Base-by-base conservation (phyloP, 1,140 invertebrate species). In the Magallana angulata region DNA sequence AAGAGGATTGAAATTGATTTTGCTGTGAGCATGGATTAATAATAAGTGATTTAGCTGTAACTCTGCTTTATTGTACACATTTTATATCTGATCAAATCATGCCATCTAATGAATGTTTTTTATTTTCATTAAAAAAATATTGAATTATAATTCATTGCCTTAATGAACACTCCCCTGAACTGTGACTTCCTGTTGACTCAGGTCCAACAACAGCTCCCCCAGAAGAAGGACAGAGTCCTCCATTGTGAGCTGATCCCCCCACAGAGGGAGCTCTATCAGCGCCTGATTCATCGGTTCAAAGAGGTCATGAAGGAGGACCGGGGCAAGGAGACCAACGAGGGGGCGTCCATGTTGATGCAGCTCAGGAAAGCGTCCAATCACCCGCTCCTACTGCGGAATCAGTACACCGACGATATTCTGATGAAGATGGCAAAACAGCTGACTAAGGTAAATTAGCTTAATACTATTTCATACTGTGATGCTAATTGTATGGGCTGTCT, bases 251-350 rank as follows among this genome's bases (percentile, higher is more conserved):
- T 99, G 96, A 96, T 95, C 1, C 95, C 96, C 5, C 95, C 95
- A 14, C 98, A 99, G 92, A 95, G 96, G 86, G 95, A 96, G 57
- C 95, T 97, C 89, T 99, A 99, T 91, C 96, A 96, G 82, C 94
- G 96, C 18, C 94, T 98, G 4, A 95, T 98, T n/a, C 95, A 96
- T 8, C 96, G 96, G 62, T 98, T 97, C 94, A 91, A 90, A 7
- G 84, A 87, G 12, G 89, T 92, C 81, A 18, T 92, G 9, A 81
- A 85, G 6, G 88, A 92, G 7, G 85, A 88, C 57, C 83, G 87
- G 4, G 87, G 84, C 7, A 88, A 91, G 12, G 60, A 84, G 57
- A 80, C 68, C 9, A 87, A 88, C 9, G 90, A 90, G 6, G 91
- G 93, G 9, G 88, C 92, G 9, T 88, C 91, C 36, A 93, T 94